Evolutionary conservation across 1,140 invertebrate species (phyloP), one percentile per base, ranked within the genome.

Genomic region (Choristoneura fumiferana): DNA sequence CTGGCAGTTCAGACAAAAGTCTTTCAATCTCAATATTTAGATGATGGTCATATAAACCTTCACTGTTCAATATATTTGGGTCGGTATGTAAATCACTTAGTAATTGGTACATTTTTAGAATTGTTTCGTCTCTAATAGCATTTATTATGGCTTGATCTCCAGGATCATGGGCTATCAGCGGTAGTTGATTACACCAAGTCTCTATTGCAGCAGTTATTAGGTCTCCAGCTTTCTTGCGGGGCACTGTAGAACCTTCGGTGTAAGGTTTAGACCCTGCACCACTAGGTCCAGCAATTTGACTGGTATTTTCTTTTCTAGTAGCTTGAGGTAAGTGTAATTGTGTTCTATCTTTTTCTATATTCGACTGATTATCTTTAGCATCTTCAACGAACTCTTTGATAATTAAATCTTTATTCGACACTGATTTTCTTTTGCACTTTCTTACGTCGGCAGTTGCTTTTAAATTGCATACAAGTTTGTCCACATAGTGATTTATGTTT

Each of bases 171-270:
- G 53, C 55, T 14, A 39, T 34, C 10, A 81, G 15, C 1, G 69
- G 67, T 22, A 81, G 34, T 40, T 65, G 18, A 29, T 64, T 22
- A 53, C 72, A 79, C 78, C 78, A 81, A 8, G 39, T 52, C 29
- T 73, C 63, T 10, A 79, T 70, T 10, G 67, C 57, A 45, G 73
- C 64, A 17, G 71, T 12, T 29, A 81, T 71, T 2, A 70, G 35
- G 8, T 76, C 75, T 4, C 57, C 58, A 36, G 72, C 29, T 35
- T 54, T 71, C 67, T 17, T 13, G 14, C 35, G 38, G 9, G 12
- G 18, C 34, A 54, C 49, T 45, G 58, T 52, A 53, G 15, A 62
- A 65, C 13, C 33, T 43, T 8, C 62, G 58, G 14, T 15, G 53
- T 10, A 12, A 35, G 17, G 6, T 22, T 14, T 10, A 57, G 18